Base-by-base conservation (phyloP, 2,888 invertebrate species). In the Ectemnius lituratus region DNA sequence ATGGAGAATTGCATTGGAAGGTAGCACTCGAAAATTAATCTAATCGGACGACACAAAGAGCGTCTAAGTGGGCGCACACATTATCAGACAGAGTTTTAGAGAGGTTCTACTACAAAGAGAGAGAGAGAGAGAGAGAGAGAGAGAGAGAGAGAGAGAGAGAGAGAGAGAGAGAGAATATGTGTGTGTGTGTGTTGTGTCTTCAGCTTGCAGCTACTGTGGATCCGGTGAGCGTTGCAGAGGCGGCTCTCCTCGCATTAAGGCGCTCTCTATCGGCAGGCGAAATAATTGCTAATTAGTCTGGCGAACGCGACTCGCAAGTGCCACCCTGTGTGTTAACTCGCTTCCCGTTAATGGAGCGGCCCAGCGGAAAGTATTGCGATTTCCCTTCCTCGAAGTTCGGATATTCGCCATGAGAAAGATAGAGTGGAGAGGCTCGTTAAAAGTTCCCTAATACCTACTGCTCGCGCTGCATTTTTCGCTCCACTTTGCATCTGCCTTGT, bases 51-150 rank as follows among this genome's bases (percentile, higher is more conserved):
- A 16, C 57, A 47, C 59, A 61, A 56, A 66, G 59, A 45, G 65
- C 60, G 73, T 64, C 78, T 78, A 75, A 75, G 78, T 77, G 75
- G 75, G 63, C 74, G 70, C 74, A 74, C 71, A 64, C 77, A 71
- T 77, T 79, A 77, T 71, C 52, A 23, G 62, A 70, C 60, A 66
- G 66, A 52, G 61, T 70, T 67, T 37, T 56, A 64, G 68, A 71
- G 62, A 72, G 62, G 60, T 13, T 14, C 5, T 13, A 5, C 52
- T 6, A 13, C n/a, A 52, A 16, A 52, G 52, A 52, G 16, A 23
- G 47, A 47, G 4, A 14, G 52, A 52, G 16, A 16, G 16, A 23
- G 23, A 23, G 23, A 2, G 23, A 23, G 23, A 23, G 16, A 16
- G 16, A 23, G 23, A 23, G 23, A 2, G 23, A 23, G 23, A 23